A percentile compares a stretch with the other conserved stretches of the same genome.
Evolutionary conservation across 2,113 vertebrate genomes (phyloP).

Genomic region (Nannospalax galili): DNA sequence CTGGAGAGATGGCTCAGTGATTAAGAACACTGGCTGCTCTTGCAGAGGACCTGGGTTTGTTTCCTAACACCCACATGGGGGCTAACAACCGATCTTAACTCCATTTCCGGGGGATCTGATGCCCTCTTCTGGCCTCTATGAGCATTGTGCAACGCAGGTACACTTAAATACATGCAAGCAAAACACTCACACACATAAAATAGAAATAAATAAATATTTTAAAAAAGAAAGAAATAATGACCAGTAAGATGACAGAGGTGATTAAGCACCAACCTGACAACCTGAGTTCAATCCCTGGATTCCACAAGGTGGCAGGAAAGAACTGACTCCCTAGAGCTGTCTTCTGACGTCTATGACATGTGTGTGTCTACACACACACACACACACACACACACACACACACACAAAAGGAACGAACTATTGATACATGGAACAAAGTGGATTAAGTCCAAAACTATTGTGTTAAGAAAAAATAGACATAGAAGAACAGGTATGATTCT

Average conservation of each 20-base stretch:
- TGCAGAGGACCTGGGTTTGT: too few relatives aligned
- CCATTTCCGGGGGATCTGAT: too few relatives aligned
- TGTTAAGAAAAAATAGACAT: neutral
- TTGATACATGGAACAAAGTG: neutral
- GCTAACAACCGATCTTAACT: too few relatives aligned
- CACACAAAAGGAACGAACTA: neutral
- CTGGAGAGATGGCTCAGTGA: too few relatives aligned
- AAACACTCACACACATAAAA: too few relatives aligned
- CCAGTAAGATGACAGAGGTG: too few relatives aligned
- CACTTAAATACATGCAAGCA: too few relatives aligned
- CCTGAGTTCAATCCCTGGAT: neutral
- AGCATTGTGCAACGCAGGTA: too few relatives aligned
- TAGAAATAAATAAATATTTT: too few relatives aligned
- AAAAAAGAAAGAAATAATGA: neutral
- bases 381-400: neutral
- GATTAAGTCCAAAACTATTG: neutral
- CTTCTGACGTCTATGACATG: neutral
- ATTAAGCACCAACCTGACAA: neutral
- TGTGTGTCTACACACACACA: neutral
- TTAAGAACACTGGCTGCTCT: too few relatives aligned
- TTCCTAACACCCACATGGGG: too few relatives aligned
- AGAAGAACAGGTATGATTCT: neutral
- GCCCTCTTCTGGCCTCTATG: too few relatives aligned
- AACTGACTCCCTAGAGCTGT: neutral
- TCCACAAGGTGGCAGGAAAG: neutral